Conservation (phyloP, 2,888 invertebrate genomes). For the Drosophila seclusa region DNA sequence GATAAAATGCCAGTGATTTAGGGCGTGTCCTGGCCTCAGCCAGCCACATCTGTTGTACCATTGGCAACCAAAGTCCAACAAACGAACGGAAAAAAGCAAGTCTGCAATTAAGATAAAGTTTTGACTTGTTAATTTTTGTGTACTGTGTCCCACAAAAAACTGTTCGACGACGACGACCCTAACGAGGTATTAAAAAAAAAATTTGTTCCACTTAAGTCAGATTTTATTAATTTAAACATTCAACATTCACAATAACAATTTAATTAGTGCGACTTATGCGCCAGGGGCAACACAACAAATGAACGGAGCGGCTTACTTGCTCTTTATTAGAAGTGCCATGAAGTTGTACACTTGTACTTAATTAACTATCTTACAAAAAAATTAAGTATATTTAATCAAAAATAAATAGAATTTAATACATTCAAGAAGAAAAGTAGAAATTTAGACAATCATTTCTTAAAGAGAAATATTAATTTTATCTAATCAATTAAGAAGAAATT, state of each 20-base stretch:
- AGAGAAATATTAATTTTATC: background rate
- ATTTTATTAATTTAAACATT: conserved; percentile 7
- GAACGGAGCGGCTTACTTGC: background rate
- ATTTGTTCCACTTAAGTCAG: background rate
- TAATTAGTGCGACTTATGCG: conserved; percentile 25
- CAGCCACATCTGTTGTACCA: conserved; percentile 24
- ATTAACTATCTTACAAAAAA: background rate
- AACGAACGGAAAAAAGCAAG: conserved; percentile 14
- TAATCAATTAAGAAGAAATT: background rate
- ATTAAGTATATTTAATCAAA: background rate
- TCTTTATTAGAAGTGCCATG: background rate
- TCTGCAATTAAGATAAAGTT: conserved; percentile 33
- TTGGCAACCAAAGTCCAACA: conserved; percentile 5
- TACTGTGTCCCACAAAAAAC: background rate
- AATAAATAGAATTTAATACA: background rate
- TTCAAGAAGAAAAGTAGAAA: background rate
- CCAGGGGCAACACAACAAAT: background rate
- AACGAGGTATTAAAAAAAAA: background rate
- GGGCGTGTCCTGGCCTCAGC: conserved; percentile 37
- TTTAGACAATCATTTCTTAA: background rate
- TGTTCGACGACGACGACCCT: background rate
- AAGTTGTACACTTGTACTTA: background rate
- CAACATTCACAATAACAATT: conserved; percentile 22
- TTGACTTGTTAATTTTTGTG: conserved; percentile 23
- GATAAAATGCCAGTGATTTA: conserved; percentile 74